Conservation (phyloP, 2,113 vertebrate species). For the Ginglymostoma cirratum region DNA sequence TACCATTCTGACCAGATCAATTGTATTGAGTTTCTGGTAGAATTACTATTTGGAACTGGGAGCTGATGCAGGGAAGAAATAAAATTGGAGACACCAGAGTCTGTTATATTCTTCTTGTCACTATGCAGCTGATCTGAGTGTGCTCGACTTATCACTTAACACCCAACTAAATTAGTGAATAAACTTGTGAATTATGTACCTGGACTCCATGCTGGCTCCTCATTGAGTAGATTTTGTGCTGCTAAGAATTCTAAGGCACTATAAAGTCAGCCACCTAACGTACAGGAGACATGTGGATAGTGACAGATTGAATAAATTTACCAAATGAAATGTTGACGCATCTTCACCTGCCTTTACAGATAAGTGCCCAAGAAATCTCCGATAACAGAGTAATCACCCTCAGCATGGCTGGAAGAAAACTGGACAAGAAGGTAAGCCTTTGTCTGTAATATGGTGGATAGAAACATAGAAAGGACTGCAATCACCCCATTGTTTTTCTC, state of each 20-base stretch:
- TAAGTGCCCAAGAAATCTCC: slow-evolving; percentile 90
- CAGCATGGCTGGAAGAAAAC: slow-evolving; percentile 83
- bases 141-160: neutral
- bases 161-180: neutral
- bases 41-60: neutral
- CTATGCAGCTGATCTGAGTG: neutral
- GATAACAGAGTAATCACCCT: slow-evolving; percentile 96
- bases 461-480: neutral
- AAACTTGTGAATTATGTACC: neutral
- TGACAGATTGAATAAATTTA: too few species aligned
- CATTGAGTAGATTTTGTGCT: neutral
- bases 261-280: neutral
- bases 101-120: neutral
- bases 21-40: neutral
- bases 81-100: neutral
- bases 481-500: neutral
- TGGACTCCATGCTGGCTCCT: neutral
- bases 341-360: slow-evolving; percentile 55
- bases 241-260: neutral
- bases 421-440: slow-evolving; percentile 89
- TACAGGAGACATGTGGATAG: neutral
- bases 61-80: neutral
- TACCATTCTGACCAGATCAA: neutral
- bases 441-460: neutral
- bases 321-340: neutral